A percentile compares a stretch with the other conserved stretches of the same genome.
phyloP scores from a whole-genome alignment of 1,140 invertebrate species.

The Magallana ariakensis region DNA sequence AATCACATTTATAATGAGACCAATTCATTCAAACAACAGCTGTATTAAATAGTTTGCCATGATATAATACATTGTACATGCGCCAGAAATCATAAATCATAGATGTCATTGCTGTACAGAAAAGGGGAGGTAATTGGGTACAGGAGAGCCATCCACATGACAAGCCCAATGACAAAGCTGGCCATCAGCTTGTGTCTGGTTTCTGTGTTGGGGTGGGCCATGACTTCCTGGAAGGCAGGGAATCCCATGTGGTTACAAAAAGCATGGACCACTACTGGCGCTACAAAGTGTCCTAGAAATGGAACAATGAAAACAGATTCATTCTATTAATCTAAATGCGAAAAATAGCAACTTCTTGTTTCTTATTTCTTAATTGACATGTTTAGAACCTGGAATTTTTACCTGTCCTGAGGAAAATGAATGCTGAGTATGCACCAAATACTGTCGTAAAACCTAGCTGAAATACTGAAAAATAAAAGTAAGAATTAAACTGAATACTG shows the following conservation, averaged over 20 bases:
- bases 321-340: not conserved
- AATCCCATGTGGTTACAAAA: conserved; percentile 99
- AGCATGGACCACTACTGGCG: conserved; percentile 93
- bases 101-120: conserved; percentile 85
- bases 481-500: conserved; percentile 11
- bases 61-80: too few species aligned
- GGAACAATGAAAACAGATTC: not conserved
- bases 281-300: conserved; percentile 89
- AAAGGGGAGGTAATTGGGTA: conserved; percentile 88
- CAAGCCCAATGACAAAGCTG: conserved; percentile 88
- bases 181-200: conserved; percentile 84
- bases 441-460: conserved; percentile 94
- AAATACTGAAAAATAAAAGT: conserved; percentile 84
- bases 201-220: conserved; percentile 83
- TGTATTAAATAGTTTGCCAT: too few species aligned
- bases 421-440: conserved; percentile 96
- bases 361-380: not conserved
- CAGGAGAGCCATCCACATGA: conserved; percentile 88
- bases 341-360: not conserved
- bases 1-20: not conserved
- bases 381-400: conserved; percentile 47
- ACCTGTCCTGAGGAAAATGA: conserved; percentile 86
- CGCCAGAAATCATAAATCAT: conserved; percentile 55
- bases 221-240: conserved; percentile 90
- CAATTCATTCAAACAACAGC: too few species aligned